A percentile compares a stretch with the other conserved stretches of the same genome.
These are phyloP conservation scores for Podarcis siculus DNA, from an alignment of 2,797 vertebrate species.

Conservation along the genomic window DNA sequence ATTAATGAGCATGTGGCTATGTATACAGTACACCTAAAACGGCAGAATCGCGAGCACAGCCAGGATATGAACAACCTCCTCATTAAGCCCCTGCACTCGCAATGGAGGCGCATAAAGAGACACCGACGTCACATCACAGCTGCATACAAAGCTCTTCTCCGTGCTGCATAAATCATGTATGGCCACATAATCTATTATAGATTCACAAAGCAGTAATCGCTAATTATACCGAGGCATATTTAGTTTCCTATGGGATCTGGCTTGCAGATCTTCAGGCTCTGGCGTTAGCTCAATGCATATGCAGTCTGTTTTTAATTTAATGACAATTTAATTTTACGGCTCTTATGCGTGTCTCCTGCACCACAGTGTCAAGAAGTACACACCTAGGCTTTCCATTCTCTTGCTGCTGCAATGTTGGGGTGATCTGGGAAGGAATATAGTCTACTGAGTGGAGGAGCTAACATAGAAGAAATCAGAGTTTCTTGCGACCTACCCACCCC, in stretches of 20 bases:
- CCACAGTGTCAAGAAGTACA: neutral
- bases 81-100: constrained; percentile 49
- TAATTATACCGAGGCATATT: constrained; percentile 50
- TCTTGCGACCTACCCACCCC: constrained; percentile 8
- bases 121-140: constrained; percentile 47
- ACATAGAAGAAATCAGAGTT: constrained; percentile 55
- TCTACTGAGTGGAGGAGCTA: constrained; percentile 16
- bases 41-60: constrained; percentile 4
- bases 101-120: constrained; percentile 48
- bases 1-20: neutral
- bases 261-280: constrained; percentile 30
- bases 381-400: constrained; percentile 45
- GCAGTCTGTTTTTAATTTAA: neutral
- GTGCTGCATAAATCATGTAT: constrained; percentile 66
- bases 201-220: constrained; percentile 49
- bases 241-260: constrained; percentile 50
- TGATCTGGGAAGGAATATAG: constrained; percentile 13
- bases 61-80: constrained; percentile 59
- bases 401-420: constrained; percentile 24
- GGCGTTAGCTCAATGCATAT: constrained; percentile 24
- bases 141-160: constrained; percentile 35
- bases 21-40: constrained; percentile 40
- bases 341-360: constrained; percentile 26
- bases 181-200: constrained; percentile 60
- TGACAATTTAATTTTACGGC: constrained; percentile 22